These are phyloP conservation scores for Nesoenas mayeri DNA, from an alignment of 2,113 vertebrate species.

Conservation along the genomic window DNA sequence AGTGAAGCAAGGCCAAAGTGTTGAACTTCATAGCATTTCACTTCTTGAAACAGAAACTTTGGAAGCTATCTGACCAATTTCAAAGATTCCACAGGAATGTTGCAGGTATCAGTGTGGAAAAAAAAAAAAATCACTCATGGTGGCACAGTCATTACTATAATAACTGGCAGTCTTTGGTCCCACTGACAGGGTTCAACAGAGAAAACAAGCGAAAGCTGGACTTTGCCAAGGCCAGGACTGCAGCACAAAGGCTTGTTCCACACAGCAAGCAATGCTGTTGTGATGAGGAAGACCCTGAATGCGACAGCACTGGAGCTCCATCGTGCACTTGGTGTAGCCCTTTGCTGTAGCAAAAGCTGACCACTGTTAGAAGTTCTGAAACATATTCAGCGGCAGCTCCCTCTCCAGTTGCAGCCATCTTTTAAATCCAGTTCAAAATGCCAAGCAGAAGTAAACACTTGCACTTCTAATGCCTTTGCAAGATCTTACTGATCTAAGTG, in stretches of 20 bases:
- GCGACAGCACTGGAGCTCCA: background rate
- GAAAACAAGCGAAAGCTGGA: background rate
- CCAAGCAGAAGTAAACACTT: background rate
- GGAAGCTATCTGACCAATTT: background rate
- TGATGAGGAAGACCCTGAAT: background rate
- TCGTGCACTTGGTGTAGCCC: background rate
- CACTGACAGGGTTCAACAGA: background rate
- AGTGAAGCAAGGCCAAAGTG: background rate
- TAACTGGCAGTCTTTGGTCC: background rate
- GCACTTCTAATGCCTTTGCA: background rate
- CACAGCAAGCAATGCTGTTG: accelerated
- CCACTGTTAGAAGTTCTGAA: background rate
- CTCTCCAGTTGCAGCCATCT: background rate
- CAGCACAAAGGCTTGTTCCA: background rate
- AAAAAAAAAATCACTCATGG: background rate
- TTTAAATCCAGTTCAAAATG: background rate
- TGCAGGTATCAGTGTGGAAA: background rate
- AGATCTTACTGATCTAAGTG: background rate
- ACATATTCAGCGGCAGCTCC: background rate
- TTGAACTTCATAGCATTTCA: background rate
- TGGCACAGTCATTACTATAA: background rate
- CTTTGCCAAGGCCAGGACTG: background rate
- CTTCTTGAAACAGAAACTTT: background rate
- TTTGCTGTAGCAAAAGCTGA: background rate
- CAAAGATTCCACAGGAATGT: background rate